phyloP scores from a whole-genome alignment of 2,888 invertebrate species.

The Vesta saturnalis region DNA sequence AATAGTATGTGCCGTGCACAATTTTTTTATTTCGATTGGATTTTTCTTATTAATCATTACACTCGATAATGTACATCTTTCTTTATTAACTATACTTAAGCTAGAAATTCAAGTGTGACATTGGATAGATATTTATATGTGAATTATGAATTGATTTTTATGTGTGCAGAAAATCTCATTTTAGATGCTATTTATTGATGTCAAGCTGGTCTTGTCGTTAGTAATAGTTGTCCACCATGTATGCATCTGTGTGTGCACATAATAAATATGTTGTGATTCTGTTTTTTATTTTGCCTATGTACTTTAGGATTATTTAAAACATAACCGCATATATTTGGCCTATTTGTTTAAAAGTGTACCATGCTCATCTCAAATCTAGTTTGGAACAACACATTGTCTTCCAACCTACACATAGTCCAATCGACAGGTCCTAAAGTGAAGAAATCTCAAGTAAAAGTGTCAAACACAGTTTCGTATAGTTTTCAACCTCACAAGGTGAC shows the following conservation, averaged over 20 bases:
- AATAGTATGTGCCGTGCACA: conserved; percentile 46
- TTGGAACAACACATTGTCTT: too few species aligned
- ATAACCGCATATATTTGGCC: not conserved
- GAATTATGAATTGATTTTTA: conserved; percentile 40
- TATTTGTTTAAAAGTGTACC: not conserved
- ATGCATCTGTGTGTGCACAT: conserved; percentile 56
- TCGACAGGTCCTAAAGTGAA: too few species aligned
- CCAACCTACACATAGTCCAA: too few species aligned
- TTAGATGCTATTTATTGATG: conserved; percentile 60
- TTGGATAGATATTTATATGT: conserved; percentile 25
- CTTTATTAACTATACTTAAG: too few species aligned
- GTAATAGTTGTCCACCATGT: conserved; percentile 55
- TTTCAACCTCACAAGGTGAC: too few species aligned
- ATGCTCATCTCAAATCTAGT: too few species aligned
- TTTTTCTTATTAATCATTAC: conserved; percentile 14
- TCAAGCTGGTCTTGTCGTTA: conserved; percentile 62
- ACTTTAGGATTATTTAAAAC: not conserved
- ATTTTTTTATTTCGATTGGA: too few species aligned
- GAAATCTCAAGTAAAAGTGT: too few species aligned
- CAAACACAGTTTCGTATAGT: too few species aligned
- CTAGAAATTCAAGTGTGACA: conserved; percentile 17
- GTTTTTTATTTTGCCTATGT: not conserved
- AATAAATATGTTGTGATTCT: conserved; percentile 39
- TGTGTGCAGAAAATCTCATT: conserved; percentile 50
- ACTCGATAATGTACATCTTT: conserved; percentile 22